Evolutionary conservation across 64 coral and sea anemone genomes (phyloP), one percentile per base, ranked within the genome.

Genomic region (Porites australiensis): DNA sequence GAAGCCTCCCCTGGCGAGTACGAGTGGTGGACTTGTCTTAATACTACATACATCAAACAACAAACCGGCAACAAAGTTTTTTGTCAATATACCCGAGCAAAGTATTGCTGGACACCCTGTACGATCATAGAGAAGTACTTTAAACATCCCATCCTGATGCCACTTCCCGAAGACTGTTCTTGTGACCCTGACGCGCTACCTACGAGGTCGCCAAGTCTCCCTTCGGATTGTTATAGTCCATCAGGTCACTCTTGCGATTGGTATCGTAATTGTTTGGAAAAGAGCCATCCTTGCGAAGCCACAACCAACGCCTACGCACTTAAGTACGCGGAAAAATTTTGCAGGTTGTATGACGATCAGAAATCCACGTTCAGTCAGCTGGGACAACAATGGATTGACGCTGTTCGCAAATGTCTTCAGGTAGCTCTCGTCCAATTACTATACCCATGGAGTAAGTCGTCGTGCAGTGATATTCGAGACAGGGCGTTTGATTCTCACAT

Each of bases 351-450:
- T 8, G 74, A 16, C 37, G 48, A 85, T 3, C 68, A 57, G 13
- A 65, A 92, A 59, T n/a, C 23, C 22, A 47, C 11, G 16, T 92
- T 98, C 8, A 83, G 70, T 67, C 5, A 4, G 5, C 47, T 72
- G 1, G 89, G 58, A 9, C 67, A 64, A 9, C 67, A 54, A 45
- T 98, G 96, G 96, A 19, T 94, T 0, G 70, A 94, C 13, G 92
- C 54, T 21, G 96, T 92, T 58, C 83, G 96, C 13, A 94, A 98
- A 47, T 98, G 96, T 55, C 61, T 98, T 8, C 92, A 94, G 52
- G 89, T 92, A 9, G 50, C 84, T 43, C 45, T 98, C 3, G 96
- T 92, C 10, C 89, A 83, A 1, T 46, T 98, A n/a, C 55, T 98
- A 4, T 69, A 89, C 27, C 69, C 86, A 8, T 89, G 77, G 72